A percentile compares a stretch with the other conserved stretches of the same genome.
Evolutionary conservation across 2,888 invertebrate species (phyloP).

Genomic region (Phoenoteleia sp.): DNA sequence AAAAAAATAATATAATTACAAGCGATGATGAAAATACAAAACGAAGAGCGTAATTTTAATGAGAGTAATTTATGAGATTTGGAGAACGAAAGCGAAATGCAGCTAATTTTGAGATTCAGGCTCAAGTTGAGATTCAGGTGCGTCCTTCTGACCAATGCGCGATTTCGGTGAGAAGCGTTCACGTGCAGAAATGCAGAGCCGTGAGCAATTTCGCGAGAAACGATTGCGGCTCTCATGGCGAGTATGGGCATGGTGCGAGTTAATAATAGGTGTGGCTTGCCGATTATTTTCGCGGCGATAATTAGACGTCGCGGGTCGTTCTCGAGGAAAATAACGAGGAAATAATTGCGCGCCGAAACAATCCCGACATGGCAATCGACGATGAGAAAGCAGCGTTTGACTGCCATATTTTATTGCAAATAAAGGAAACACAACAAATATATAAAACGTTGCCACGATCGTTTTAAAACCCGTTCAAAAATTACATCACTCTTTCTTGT

Average conservation of each 20-base stretch:
- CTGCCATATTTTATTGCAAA: slow-evolving; percentile 67
- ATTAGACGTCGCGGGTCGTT: slow-evolving; percentile 83
- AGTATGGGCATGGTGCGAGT: slow-evolving; percentile 77
- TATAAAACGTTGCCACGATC: slow-evolving; percentile 23
- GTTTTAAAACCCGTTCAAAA: too few relatives aligned
- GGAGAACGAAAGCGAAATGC: slow-evolving; percentile 65
- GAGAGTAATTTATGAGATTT: slow-evolving; percentile 69
- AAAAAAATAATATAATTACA: slow-evolving; percentile 33
- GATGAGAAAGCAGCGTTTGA: slow-evolving; percentile 65
- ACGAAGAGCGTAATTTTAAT: slow-evolving; percentile 56
- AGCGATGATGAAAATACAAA: slow-evolving; percentile 56
- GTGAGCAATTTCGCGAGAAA: slow-evolving; percentile 85
- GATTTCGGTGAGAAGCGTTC: slow-evolving; percentile 78
- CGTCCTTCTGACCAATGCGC: slow-evolving; percentile 69
- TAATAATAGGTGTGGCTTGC: slow-evolving; percentile 76
- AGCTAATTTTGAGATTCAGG: slow-evolving; percentile 62
- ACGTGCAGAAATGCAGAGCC: slow-evolving; percentile 85
- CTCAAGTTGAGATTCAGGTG: slow-evolving; percentile 59
- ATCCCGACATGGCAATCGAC: slow-evolving; percentile 74
- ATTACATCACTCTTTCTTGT: too few relatives aligned
- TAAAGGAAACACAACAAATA: slow-evolving; percentile 59
- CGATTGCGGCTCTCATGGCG: slow-evolving; percentile 79
- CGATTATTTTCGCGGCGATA: slow-evolving; percentile 84
- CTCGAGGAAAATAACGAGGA: slow-evolving; percentile 85
- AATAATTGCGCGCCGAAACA: slow-evolving; percentile 82